These are phyloP conservation scores for Tetramorium alpestre DNA, from an alignment of 1,140 invertebrate genomes.

Conservation along the genomic window DNA sequence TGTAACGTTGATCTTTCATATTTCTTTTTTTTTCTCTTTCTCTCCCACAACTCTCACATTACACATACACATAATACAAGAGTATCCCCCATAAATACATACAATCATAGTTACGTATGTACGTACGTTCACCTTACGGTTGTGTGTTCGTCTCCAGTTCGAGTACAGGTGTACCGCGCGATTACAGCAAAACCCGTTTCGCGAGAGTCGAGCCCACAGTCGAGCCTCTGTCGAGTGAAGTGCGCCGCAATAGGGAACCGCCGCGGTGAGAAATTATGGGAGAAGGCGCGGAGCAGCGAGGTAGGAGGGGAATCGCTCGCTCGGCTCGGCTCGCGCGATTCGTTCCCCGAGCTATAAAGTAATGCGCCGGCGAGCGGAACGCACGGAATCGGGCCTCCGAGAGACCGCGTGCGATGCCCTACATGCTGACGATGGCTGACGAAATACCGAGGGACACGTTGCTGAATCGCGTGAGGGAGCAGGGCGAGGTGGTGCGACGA, in stretches of 20 bases:
- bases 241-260: neutral
- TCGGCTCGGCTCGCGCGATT: neutral
- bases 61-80: too few species aligned
- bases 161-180: too few species aligned
- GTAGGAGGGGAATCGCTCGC: neutral
- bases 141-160: too few species aligned
- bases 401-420: slow-evolving; percentile 45
- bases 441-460: slow-evolving; percentile 85
- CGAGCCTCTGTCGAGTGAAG: slow-evolving; percentile 6
- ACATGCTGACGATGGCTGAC: slow-evolving; percentile 77
- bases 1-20: neutral
- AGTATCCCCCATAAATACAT: too few species aligned
- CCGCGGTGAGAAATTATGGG: too few species aligned
- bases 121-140: too few species aligned
- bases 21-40: too few species aligned
- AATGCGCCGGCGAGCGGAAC: slow-evolving; percentile 35
- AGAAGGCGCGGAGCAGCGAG: too few species aligned
- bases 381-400: slow-evolving; percentile 17
- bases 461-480: slow-evolving; percentile 91
- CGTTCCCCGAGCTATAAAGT: slow-evolving; percentile 10
- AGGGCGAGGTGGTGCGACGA: slow-evolving; percentile 93
- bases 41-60: too few species aligned
- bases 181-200: neutral
- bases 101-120: too few species aligned
- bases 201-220: neutral